Conservation (phyloP, 2,888 invertebrate genomes). For the Chorisops tibialis region DNA sequence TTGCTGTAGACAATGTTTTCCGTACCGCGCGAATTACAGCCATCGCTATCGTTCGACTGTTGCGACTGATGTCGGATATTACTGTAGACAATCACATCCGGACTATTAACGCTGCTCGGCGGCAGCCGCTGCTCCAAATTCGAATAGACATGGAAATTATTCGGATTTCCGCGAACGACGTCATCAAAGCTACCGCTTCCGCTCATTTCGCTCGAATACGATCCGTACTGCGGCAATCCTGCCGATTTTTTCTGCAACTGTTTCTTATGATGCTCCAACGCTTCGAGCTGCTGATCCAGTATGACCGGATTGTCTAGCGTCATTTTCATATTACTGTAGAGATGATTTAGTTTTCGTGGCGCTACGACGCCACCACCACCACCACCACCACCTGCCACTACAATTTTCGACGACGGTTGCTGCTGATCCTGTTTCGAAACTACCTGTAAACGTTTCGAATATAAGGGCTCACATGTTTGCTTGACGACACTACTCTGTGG, state of each 20-base stretch:
- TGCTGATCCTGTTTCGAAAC: slow-evolving; percentile 35
- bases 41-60: not conserved
- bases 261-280: slow-evolving; percentile 51
- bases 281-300: slow-evolving; percentile 49
- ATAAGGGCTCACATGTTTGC: slow-evolving; percentile 69
- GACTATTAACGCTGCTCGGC: slow-evolving; percentile 40
- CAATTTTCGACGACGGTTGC: slow-evolving; percentile 22
- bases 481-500: slow-evolving; percentile 73
- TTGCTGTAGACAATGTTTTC: slow-evolving; percentile 59
- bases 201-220: not conserved
- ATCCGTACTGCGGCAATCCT: not conserved
- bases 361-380: not conserved
- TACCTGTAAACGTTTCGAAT: slow-evolving; percentile 65
- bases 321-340: slow-evolving; percentile 39
- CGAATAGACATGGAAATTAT: slow-evolving; percentile 42
- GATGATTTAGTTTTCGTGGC: not conserved
- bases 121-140: slow-evolving; percentile 35
- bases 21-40: slow-evolving; percentile 46
- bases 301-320: slow-evolving; percentile 49
- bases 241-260: slow-evolving; percentile 45
- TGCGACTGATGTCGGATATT: slow-evolving; percentile 55
- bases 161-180: not conserved
- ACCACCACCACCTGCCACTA: not conserved
- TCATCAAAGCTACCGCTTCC: not conserved
- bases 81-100: slow-evolving; percentile 55